Conservation (phyloP, 2,888 invertebrate genomes). For the Polymixis flavicincta region DNA sequence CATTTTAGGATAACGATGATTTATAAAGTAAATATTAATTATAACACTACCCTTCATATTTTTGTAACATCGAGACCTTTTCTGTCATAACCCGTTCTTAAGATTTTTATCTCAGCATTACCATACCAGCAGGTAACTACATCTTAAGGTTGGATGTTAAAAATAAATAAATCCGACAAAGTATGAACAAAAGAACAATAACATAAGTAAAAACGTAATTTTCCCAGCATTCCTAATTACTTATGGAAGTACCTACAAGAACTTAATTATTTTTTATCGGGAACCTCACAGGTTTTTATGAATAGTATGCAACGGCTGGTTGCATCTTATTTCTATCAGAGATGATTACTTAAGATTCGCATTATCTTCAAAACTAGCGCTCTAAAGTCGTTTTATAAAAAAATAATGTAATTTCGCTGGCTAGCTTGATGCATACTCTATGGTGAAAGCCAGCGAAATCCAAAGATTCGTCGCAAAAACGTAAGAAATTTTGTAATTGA, state of each 20-base stretch:
- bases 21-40: not conserved
- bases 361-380: not conserved
- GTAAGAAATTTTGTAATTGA: too few relatives aligned
- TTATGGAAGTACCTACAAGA: not conserved
- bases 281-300: not conserved
- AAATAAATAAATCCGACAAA: not conserved
- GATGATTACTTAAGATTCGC: too few relatives aligned
- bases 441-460: too few relatives aligned
- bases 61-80: not conserved
- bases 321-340: not conserved
- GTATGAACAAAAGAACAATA: conserved; percentile 28
- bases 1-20: not conserved
- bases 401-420: too few relatives aligned
- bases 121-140: not conserved
- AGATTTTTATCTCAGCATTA: not conserved
- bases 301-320: not conserved
- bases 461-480: too few relatives aligned
- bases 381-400: not conserved
- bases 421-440: too few relatives aligned
- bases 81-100: not conserved
- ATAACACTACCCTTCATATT: not conserved
- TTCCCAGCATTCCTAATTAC: conserved; percentile 14
- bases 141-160: not conserved
- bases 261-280: not conserved
- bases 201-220: conserved; percentile 6